Conservation (phyloP, 2,888 invertebrate genomes). For the Listrodromus nycthemerus region DNA sequence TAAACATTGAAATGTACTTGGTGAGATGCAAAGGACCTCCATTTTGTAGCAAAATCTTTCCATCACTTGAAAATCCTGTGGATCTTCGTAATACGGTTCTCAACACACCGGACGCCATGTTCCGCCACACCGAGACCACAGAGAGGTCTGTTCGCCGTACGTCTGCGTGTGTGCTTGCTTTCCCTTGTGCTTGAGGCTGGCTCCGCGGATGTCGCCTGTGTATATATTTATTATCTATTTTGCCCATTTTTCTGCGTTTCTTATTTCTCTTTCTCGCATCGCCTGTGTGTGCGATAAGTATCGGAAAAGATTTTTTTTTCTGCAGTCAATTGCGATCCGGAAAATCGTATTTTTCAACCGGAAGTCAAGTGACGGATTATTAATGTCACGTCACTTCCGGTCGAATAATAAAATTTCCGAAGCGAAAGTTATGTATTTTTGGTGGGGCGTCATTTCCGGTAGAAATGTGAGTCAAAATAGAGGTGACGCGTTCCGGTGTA, state of each 20-base stretch:
- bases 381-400: neutral
- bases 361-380: neutral
- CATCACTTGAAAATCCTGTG: slow-evolving; percentile 83
- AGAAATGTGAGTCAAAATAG: no score
- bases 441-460: no score
- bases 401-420: neutral
- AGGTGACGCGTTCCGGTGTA: no score
- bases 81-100: slow-evolving; percentile 87
- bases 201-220: neutral
- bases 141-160: slow-evolving; percentile 5
- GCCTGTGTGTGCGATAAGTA: neutral
- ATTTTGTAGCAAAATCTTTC: slow-evolving; percentile 85
- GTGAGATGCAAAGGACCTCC: slow-evolving; percentile 85
- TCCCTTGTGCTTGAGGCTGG: neutral
- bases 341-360: neutral
- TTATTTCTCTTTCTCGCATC: neutral
- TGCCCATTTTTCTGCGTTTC: neutral
- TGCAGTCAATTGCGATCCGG: neutral
- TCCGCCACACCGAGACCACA: slow-evolving; percentile 61
- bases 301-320: neutral
- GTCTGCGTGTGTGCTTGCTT: slow-evolving; percentile 14
- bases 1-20: slow-evolving; percentile 84
- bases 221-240: neutral
- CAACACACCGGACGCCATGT: slow-evolving; percentile 82
- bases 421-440: no score